Evolutionary conservation across 2,888 invertebrate genomes (phyloP), one percentile per base, ranked within the genome.

Genomic region (Cephalotes varians): DNA sequence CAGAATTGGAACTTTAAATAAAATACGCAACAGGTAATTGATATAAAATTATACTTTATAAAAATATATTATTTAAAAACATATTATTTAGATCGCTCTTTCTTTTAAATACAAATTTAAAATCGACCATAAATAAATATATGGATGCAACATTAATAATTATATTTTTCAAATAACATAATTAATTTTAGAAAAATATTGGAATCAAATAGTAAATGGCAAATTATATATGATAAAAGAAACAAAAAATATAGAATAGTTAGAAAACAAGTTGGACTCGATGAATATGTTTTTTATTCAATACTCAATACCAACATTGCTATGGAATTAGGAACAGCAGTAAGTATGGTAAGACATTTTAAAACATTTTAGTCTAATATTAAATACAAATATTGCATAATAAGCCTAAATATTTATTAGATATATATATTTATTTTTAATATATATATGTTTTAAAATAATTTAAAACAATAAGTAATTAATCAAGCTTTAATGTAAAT

Each of bases 281-380:
- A 80, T 25, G 81, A 90, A 83, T 91, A 87, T 73, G 62, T 88
- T 3, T 91, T 92, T 87, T 92, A 92, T 83, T 88, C 91, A 5
- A 79, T 92, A 73, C 73, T 92, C 37, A 92, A 92, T 82, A 92
- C 91, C n/a, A 85, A 86, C 15, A 28, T 88, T 25, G 28, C 25
- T 18, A 87, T 91, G 88, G 82, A 91, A 80, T 86, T 77, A 76
- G 91, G 90, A 73, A 79, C 74, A 37, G 86, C 89, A 56, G 89
- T 90, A 40, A 86, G 87, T 12, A 60, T 72, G 76, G 92, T 89
- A 83, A 54, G 73, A 40, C 3, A 21, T 31, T 25, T 54, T 40
- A 28, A 62, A n/a, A 28, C 3, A 62, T 60, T 83, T 62, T 44
- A 40, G 1, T 15, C n/a, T 28, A 34, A 1, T 40, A 40, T n/a